These are phyloP conservation scores for Dendrophyllia cribrosa DNA, from an alignment of 64 coral and sea anemone genomes.

Conservation along the genomic window DNA sequence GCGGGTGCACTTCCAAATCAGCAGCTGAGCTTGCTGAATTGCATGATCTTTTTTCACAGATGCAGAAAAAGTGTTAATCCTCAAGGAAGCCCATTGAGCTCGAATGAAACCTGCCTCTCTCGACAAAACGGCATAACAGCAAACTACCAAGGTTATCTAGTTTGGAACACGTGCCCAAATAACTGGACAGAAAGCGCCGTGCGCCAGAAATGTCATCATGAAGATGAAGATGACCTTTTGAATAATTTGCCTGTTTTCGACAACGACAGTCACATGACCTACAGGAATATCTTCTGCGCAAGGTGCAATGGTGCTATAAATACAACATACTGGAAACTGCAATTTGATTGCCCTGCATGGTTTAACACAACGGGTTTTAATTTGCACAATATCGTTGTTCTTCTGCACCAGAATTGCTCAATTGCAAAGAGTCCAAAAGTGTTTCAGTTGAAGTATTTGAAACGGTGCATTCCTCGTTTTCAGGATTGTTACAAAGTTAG, in stretches of 20 bases:
- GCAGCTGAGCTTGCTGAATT: neutral
- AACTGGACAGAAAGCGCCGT: neutral
- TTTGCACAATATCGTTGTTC: neutral
- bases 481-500: neutral
- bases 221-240: neutral
- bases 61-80: neutral
- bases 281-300: slow-evolving; percentile 44
- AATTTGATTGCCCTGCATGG: neutral
- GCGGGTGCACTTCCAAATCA: neutral
- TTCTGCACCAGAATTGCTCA: neutral
- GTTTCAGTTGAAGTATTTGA: neutral
- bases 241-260: slow-evolving; percentile 3
- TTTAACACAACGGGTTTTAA: neutral
- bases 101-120: neutral
- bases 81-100: neutral
- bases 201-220: neutral
- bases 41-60: neutral
- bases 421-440: neutral
- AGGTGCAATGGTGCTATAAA: slow-evolving; percentile 13
- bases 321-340: neutral
- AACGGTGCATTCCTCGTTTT: slow-evolving; percentile 5
- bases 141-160: neutral
- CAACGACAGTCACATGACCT: slow-evolving; percentile 6
- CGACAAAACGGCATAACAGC: neutral
- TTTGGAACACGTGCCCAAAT: neutral